Base-by-base conservation (phyloP, 1,140 invertebrate genomes). In the Tachypleus tridentatus region DNA sequence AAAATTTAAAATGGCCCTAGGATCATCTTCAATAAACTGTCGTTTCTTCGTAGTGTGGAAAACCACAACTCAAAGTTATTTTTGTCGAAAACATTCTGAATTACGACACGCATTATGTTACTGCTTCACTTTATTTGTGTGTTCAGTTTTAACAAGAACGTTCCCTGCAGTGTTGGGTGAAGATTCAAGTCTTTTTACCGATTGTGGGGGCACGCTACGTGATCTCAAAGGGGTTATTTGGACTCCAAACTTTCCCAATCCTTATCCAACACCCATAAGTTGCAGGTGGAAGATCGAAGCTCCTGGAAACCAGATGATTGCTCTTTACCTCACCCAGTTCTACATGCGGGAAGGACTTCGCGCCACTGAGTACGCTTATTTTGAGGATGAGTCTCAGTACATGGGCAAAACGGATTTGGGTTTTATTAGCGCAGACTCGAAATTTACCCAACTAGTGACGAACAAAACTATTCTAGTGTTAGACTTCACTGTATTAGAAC, bases 261-360 rank as follows among this genome's bases (percentile, higher is more conserved):
- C 82, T 3, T 93, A 91, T 74, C 75, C 80, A 5, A 85, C 89
- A 11, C 91, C 91, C 4, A 86, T 93, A 59, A 83, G 83, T 64
- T 92, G 90, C 74, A 82, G 85, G 63, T 95, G 91, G 91, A 79
- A 93, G 8, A 91, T 95, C 71, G 85, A 91, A 70, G 85, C 88
- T 5, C 71, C 67, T 5, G 61, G 64, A 49, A 66, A 69, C 57
- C 74, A 79, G 11, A 85, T 86, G 4, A 90, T 93, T 70, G 83
- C 89, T 53, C 80, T 94, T 49, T 93, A 94, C 74, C 81, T 94
- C 67, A 93, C 89, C 0, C 91, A 94, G 72, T 82, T 91, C 50
- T 94, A 88, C 77, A 86, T 90, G 49, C 85, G 85, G 60, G 85
- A 85, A 70, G 89, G 87, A 0, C 77, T 93, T 0, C 84, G 81